Conservation (phyloP, 2,888 invertebrate species). For the Nasonia oneida region DNA sequence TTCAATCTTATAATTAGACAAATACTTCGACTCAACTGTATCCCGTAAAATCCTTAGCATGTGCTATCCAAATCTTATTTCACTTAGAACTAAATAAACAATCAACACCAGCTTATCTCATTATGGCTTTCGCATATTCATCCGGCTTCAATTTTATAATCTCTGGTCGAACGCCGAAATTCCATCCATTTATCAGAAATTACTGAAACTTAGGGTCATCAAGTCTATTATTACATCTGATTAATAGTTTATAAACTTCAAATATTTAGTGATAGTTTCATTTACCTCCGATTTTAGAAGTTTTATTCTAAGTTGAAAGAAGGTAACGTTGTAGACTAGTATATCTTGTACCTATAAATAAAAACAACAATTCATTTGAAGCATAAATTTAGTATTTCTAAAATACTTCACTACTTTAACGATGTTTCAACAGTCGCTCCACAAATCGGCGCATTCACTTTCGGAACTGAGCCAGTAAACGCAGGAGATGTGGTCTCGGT, state of each 20-base stretch:
- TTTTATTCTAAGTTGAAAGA: not conserved
- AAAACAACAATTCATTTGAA: not conserved
- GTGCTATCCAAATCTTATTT: not conserved
- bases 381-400: not conserved
- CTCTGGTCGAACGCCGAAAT: not conserved
- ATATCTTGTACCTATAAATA: too few relatives aligned
- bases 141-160: not conserved
- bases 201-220: not conserved
- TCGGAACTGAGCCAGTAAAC: constrained; percentile 87
- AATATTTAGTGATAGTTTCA: too few relatives aligned
- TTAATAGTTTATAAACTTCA: not conserved
- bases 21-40: not conserved
- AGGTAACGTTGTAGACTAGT: not conserved
- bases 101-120: not conserved
- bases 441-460: constrained; percentile 88
- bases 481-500: constrained; percentile 84
- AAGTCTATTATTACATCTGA: not conserved
- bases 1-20: not conserved
- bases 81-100: not conserved
- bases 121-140: not conserved
- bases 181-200: not conserved
- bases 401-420: not conserved
- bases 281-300: too few relatives aligned
- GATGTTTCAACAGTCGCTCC: constrained; percentile 83
- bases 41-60: constrained; percentile 4